These are phyloP conservation scores for Theristus sp. DNA, from an alignment of 2,888 invertebrate species.

Conservation along the genomic window DNA sequence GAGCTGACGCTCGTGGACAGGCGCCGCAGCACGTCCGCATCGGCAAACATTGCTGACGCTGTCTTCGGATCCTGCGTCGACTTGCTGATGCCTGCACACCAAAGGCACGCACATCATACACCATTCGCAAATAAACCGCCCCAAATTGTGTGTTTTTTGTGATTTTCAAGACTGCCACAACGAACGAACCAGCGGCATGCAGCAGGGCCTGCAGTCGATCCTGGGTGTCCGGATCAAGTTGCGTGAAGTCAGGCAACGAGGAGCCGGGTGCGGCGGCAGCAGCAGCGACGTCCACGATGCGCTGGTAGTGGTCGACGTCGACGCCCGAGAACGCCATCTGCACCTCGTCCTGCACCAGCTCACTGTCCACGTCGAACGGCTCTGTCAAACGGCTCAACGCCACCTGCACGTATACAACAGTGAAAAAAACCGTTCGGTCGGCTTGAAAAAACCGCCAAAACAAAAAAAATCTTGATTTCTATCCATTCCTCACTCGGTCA, in stretches of 20 bases:
- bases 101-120: too few species aligned
- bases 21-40: conserved; percentile 66
- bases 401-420: too few species aligned
- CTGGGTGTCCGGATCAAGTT: conserved; percentile 55
- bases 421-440: too few species aligned
- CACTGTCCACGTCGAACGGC: not conserved
- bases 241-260: conserved; percentile 18
- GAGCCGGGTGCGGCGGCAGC: not conserved
- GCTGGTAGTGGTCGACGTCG: not conserved
- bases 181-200: conserved; percentile 43
- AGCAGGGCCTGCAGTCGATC: conserved; percentile 74
- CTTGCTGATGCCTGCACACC: conserved; percentile 54
- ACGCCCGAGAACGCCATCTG: not conserved
- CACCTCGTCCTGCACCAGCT: not conserved
- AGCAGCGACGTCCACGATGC: too few species aligned
- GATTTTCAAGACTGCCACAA: not conserved
- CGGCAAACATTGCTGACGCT: conserved; percentile 39
- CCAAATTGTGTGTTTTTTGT: too few species aligned
- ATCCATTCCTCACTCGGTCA: too few species aligned
- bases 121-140: not conserved
- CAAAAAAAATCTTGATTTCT: too few species aligned
- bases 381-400: not conserved
- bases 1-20: conserved; percentile 73
- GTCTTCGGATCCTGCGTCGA: conserved; percentile 31
- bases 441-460: too few species aligned